Base-by-base conservation (phyloP, 2,888 invertebrate genomes). In the Chaetoderma sp. region DNA sequence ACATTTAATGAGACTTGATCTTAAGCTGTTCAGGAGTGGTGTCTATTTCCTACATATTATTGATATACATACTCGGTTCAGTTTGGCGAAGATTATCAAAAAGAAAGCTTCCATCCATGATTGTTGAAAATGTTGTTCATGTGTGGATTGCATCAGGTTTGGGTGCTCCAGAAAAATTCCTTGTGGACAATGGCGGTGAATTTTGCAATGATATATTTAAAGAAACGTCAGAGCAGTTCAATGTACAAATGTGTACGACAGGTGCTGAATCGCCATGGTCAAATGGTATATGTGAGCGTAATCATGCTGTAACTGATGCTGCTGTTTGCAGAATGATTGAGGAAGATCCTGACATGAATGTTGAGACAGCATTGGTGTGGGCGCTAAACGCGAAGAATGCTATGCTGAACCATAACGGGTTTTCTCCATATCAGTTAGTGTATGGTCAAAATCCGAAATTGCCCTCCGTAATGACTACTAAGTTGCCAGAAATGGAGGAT, bases 1-100 rank as follows among this genome's bases (percentile, higher is more conserved):
- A 45, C 49, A 28, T 67, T 61, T 32, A 70, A 70, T 61, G 72
- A 72, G 42, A 60, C 49, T 45, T 62, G 66, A n/a, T 62, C 67
- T 5, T 66, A 64, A 52, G 67, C 68, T 44, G 52, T 71, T 2
- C 69, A 72, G 60, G 63, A 68, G 28, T 68, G 63, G 63, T 8
- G 36, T 33, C 16, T 63, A 55, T 39, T 57, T 57, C 47, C 57
- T 63, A n/a, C 62, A 61, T 21, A 36, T 63, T n/a, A 47, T 63
- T 8, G 63, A 63, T 32, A 39, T 57, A 28, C 23, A 23, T 10
- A 57, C 63, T 6, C 16, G 47, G 57, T 63, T 23, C 25, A 58
- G 27, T 21, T 21, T 55, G 27, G 63, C 54, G 10, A 30, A 23
- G 18, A 44, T 63, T 23, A 44, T 62, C 16, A 39, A 45, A 10